Percentiles rank a stretch among this genome's conserved stretches.
phyloP scores from a whole-genome alignment of 2,797 vertebrate species.

The Alcedo quadribrachys region DNA sequence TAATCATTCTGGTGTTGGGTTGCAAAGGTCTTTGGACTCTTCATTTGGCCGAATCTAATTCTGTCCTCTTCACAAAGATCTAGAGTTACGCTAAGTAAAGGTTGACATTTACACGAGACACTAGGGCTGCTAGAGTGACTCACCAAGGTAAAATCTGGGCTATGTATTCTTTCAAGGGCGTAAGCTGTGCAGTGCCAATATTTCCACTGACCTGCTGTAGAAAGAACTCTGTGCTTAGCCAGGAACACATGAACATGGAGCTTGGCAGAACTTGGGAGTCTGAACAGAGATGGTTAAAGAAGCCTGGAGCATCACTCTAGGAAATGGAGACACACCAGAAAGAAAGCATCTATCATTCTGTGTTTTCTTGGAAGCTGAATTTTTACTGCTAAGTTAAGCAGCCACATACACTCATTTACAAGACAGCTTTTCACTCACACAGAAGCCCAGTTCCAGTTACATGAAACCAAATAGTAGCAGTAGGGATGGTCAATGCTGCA shows the following conservation, averaged over 20 bases:
- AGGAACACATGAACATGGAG: not conserved
- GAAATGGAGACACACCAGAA: not conserved
- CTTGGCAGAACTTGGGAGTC: not conserved
- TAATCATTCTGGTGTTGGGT: constrained; percentile 70
- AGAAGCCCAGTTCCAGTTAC: not conserved
- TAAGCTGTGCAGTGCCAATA: not conserved
- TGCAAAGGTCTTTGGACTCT: constrained; percentile 76
- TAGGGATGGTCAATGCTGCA: not conserved
- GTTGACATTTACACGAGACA: constrained; percentile 78
- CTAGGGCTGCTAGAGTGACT: constrained; percentile 64
- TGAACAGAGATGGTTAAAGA: not conserved
- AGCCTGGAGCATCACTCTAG: not conserved
- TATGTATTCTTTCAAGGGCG: constrained; percentile 73
- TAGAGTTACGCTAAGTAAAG: constrained; percentile 80
- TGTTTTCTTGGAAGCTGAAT: not conserved
- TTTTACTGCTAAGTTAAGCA: not conserved
- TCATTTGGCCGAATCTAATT: constrained; percentile 78
- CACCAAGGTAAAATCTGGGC: constrained; percentile 71
- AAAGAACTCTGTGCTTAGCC: constrained; percentile 5
- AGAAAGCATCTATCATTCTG: not conserved
- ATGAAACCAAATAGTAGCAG: not conserved
- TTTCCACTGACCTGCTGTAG: not conserved
- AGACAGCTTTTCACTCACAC: not conserved
- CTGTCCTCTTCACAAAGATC: constrained; percentile 77
- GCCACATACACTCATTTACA: not conserved